Base-by-base conservation (phyloP, 2,888 invertebrate species). In the Megaustenia siamemsis region DNA sequence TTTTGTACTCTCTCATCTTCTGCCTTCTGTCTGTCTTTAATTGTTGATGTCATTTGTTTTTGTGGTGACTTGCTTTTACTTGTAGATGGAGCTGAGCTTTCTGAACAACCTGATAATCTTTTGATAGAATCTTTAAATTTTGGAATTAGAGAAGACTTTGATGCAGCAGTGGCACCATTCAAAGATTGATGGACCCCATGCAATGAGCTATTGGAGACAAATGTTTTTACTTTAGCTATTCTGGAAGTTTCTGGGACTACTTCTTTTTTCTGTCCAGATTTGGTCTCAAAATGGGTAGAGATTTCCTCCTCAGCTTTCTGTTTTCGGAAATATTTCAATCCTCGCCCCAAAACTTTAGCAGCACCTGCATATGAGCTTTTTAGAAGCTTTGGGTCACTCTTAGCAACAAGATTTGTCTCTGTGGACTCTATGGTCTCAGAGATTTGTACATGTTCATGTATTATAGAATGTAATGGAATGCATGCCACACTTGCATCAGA, bases 71-170 rank as follows among this genome's bases (percentile, higher is more conserved):
- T 24, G 38, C 21, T 77, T 60, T 60, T 77, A 60, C 60, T 60
- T 1, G 2, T n/a, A 24, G 76, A 56, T n/a, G 15, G n/a, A 15
- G 2, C 38, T 60, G 76, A 43, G 21, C 71, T 78, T n/a, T 63
- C 43, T n/a, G 63, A 68, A 35, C 10, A 43, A 45, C 28, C n/a
- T 8, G 79, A 78, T 8, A 35, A 78, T 71, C 53, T 71, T 40
- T 71, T 81, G 66, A 68, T n/a, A 0, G 76, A 40, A 38, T 71
- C 81, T 24, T 24, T 81, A n/a, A 35, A 38, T 60, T 56, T 81
- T 6, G 81, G 81, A 28, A 80, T 80, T 21, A 45, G 35, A 43
- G 80, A 49, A 6, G 45, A 15, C 49, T 56, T 71, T 24, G 53
- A 35, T n/a, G 68, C 18, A 32, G 53, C 56, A 53, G 24, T 24